Evolutionary conservation across 2,888 invertebrate species (phyloP).

Genomic region (Epinotia demarniana): DNA sequence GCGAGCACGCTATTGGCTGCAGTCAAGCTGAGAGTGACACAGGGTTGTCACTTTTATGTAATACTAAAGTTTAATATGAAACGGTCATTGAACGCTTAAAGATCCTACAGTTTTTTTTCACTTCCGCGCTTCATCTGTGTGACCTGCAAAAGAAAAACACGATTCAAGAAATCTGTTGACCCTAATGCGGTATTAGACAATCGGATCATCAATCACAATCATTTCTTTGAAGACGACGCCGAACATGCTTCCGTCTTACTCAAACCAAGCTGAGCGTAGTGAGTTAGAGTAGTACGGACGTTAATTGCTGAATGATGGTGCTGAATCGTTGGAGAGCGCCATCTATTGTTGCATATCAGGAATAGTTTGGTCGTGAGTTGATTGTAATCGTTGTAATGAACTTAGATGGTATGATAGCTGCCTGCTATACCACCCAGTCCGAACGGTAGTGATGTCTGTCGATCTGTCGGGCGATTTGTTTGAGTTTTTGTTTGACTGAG

Average conservation of each 20-base stretch:
- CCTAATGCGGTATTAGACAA: slow-evolving; percentile 74
- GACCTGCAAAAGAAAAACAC: slow-evolving; percentile 72
- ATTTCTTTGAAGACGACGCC: slow-evolving; percentile 63
- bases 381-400: slow-evolving; percentile 82
- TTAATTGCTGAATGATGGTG: slow-evolving; percentile 80
- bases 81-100: slow-evolving; percentile 39
- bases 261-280: slow-evolving; percentile 44
- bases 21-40: neutral
- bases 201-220: slow-evolving; percentile 84
- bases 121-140: slow-evolving; percentile 48
- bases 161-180: slow-evolving; percentile 74
- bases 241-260: slow-evolving; percentile 55
- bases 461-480: slow-evolving; percentile 61
- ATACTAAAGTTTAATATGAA: slow-evolving; percentile 9
- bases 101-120: slow-evolving; percentile 31
- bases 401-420: slow-evolving; percentile 70
- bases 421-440: slow-evolving; percentile 71
- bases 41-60: slow-evolving; percentile 36
- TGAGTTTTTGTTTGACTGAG: slow-evolving; percentile 62
- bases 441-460: slow-evolving; percentile 74
- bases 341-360: slow-evolving; percentile 83
- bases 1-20: slow-evolving; percentile 23
- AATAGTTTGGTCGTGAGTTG: slow-evolving; percentile 79
- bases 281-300: slow-evolving; percentile 58
- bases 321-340: slow-evolving; percentile 68